Evolutionary conservation across 2,888 invertebrate genomes (phyloP), one percentile per base, ranked within the genome.

Genomic region (Aproaerema taeniolella): DNA sequence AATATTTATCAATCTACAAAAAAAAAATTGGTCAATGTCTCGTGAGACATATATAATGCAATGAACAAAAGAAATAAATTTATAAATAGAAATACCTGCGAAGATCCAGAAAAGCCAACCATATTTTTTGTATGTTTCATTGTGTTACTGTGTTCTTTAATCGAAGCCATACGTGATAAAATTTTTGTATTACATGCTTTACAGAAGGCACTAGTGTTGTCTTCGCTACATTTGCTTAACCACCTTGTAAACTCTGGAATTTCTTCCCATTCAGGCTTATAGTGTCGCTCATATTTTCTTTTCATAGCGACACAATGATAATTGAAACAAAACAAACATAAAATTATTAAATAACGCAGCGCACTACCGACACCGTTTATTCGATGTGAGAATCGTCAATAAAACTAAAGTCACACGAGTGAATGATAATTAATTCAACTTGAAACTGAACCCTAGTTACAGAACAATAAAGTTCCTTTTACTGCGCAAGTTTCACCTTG

Each of bases 241-340:
- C n/a, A n/a, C n/a, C n/a, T n/a, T n/a, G n/a, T n/a, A n/a, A n/a
- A 6, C 8, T 20, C 5, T 36, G 36, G 36, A 28, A 15, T 36
- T 36, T 36, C 28, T 28, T 36, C 36, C 36, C 36, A 36, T 28
- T 36, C 36, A 26, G 28, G n/a, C 8, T 16, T 13, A 28, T 36
- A 36, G 15, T 16, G 17, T 12, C 9, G 10, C 10, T 20, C 29
- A 11, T 29, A 29, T 11, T 29, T 29, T 29, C 29, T 29, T 29
- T 29, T 29, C 29, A 29, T 29, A 12, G 10, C 7, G 7, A 29
- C n/a, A 29, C 10, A 10, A 7, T 7, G 8, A 20, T 6, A 20
- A 6, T 20, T 20, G 20, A 20, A n/a, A n/a, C n/a, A n/a, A n/a
- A n/a, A n/a, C n/a, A n/a, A n/a, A n/a, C n/a, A n/a, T n/a, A n/a